Base-by-base conservation (phyloP, 2,888 invertebrate genomes). In the Lucinisca nassula region DNA sequence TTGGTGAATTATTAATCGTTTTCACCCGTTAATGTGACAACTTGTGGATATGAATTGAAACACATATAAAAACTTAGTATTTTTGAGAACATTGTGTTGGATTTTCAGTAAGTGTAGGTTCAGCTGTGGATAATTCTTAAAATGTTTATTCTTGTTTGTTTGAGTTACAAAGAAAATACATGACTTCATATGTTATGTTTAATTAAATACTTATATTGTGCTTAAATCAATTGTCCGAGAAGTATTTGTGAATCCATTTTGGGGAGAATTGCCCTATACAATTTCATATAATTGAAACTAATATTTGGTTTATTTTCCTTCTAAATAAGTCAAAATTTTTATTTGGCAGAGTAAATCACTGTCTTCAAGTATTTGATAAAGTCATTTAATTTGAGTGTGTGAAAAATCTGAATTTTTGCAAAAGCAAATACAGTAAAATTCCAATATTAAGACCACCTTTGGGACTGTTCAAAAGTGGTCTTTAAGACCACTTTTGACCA, bases 1-100 rank as follows among this genome's bases (percentile, higher is more conserved):
- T 67, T 67, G 67, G 30, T 67, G 67, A 67, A 67, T 67, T 67
- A 67, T 67, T 35, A 67, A 67, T 67, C 32, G 67, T 35, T 67
- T 67, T 67, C 35, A 35, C 67, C n/a, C 67, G 17, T 35, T 67
- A 67, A 35, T 32, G 32, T 67, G 67, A 67, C 67, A 67, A 24
- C 35, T 32, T 21, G 67, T 35, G 17, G 30, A 67, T 35, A 35
- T 30, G 17, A 32, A 35, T 67, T 35, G 35, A 32, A 67, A 10
- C 8, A 17, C 10, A 55, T 17, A 55, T 4, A 21, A 55, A 55
- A 55, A 55, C 21, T 45, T 45, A 45, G 8, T 45, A 45, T 45
- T 45, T n/a, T n/a, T n/a, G n/a, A n/a, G n/a, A n/a, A n/a, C n/a
- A n/a, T 45, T 45, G 8, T 17, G 8, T 45, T 45, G 45, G 17